Evolutionary conservation across 2,797 vertebrate species (phyloP).

Genomic region (Sebastes goodei): DNA sequence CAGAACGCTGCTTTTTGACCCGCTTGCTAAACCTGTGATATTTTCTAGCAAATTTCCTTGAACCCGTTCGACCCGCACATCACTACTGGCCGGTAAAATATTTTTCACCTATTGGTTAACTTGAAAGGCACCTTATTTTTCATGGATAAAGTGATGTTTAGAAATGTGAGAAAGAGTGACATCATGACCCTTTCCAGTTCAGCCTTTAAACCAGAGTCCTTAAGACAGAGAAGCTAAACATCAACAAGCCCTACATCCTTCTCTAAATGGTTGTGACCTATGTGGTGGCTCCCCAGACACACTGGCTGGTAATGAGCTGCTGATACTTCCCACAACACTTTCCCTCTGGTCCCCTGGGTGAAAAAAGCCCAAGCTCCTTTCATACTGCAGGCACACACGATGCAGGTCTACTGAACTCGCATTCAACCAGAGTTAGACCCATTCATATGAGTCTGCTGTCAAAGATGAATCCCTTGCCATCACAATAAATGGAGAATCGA

Average conservation of each 20-base stretch:
- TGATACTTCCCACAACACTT: conserved; percentile 22
- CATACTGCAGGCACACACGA: neutral
- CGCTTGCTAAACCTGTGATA: neutral
- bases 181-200: neutral
- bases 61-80: neutral
- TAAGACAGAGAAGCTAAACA: conserved; percentile 5
- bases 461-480: neutral
- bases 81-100: too few species aligned
- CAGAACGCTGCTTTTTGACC: neutral
- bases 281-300: conserved; percentile 39
- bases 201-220: neutral
- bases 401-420: neutral
- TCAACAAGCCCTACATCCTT: conserved; percentile 7
- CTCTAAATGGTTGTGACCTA: conserved; percentile 38
- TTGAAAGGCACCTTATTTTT: neutral
- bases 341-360: conserved; percentile 1
- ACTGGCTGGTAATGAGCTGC: conserved; percentile 45
- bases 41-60: neutral
- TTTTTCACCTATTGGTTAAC: too few species aligned
- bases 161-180: neutral
- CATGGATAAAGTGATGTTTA: neutral
- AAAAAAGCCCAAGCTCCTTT: neutral
- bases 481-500: neutral
- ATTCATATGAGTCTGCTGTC: neutral
- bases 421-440: neutral